A percentile compares a stretch with the other conserved stretches of the same genome.
Evolutionary conservation across 2,797 vertebrate species (phyloP).

Genomic region (Molossus molossus): DNA sequence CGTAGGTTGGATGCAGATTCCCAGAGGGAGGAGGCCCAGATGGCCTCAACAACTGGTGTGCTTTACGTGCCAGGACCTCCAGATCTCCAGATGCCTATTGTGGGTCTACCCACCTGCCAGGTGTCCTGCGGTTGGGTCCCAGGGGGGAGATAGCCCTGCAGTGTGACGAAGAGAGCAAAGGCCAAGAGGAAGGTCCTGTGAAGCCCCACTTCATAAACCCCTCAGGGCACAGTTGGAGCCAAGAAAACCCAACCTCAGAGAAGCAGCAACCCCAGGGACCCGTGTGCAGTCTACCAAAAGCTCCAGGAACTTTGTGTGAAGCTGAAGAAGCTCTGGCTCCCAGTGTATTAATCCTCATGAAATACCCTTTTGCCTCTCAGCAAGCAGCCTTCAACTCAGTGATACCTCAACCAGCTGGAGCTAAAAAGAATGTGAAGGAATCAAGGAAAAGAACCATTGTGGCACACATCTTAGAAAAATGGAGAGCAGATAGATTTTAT

Average conservation of each 20-base stretch:
- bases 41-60: neutral
- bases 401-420: constrained; percentile 63
- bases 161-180: neutral
- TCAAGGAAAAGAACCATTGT: neutral
- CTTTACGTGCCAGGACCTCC: neutral
- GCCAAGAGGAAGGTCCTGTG: neutral
- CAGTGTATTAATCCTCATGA: neutral
- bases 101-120: neutral
- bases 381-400: constrained; percentile 34
- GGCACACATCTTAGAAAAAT: constrained; percentile 6
- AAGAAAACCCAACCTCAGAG: neutral
- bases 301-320: constrained; percentile 4
- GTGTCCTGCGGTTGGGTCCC: neutral
- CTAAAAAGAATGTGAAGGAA: constrained; percentile 7
- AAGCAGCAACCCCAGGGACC: neutral
- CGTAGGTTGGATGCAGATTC: neutral
- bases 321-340: neutral
- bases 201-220: neutral
- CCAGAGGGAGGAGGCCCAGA: neutral
- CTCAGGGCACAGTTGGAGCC: neutral
- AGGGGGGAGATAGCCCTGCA: too few species aligned
- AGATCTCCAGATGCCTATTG: neutral
- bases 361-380: neutral
- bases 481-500: constrained; percentile 51
- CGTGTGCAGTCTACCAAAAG: neutral